A percentile compares a stretch with the other conserved stretches of the same genome.
These are phyloP conservation scores for Xiphophorus birchmanni DNA, from an alignment of 2,797 vertebrate genomes.

Conservation along the genomic window DNA sequence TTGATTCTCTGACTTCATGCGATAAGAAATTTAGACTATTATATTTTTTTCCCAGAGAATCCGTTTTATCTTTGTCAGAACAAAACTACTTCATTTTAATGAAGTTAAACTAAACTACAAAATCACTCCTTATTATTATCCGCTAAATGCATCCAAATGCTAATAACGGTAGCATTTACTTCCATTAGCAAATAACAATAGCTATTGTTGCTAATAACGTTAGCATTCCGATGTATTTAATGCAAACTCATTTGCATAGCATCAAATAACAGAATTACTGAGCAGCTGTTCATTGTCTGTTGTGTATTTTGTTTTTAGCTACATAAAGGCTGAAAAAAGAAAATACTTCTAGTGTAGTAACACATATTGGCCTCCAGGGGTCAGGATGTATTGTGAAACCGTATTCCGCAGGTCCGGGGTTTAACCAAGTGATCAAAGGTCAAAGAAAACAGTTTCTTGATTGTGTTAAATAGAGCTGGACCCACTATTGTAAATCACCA, in stretches of 20 bases:
- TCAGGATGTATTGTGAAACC: neutral
- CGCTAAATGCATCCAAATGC: too few relatives aligned
- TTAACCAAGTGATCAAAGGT: slow-evolving; percentile 1
- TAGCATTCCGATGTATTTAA: neutral
- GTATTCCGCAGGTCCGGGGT: neutral
- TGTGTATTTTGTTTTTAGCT: neutral
- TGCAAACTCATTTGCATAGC: neutral
- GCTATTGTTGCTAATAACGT: too few relatives aligned
- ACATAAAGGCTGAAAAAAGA: neutral
- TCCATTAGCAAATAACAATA: too few relatives aligned
- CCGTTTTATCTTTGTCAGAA: neutral
- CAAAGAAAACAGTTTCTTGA: neutral
- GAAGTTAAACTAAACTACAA: too few relatives aligned
- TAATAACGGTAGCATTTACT: too few relatives aligned
- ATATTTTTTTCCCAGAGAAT: neutral
- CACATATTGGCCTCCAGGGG: neutral
- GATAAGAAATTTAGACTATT: neutral
- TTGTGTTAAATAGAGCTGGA: slow-evolving; percentile 27
- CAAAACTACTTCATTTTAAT: neutral
- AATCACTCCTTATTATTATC: too few relatives aligned
- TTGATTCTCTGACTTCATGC: neutral
- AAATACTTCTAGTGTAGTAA: neutral
- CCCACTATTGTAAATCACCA: neutral
- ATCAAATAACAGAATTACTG: neutral
- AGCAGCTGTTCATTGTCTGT: neutral